Conservation (phyloP, 2,113 vertebrate species). For the Tenebrosternarchus preto region DNA sequence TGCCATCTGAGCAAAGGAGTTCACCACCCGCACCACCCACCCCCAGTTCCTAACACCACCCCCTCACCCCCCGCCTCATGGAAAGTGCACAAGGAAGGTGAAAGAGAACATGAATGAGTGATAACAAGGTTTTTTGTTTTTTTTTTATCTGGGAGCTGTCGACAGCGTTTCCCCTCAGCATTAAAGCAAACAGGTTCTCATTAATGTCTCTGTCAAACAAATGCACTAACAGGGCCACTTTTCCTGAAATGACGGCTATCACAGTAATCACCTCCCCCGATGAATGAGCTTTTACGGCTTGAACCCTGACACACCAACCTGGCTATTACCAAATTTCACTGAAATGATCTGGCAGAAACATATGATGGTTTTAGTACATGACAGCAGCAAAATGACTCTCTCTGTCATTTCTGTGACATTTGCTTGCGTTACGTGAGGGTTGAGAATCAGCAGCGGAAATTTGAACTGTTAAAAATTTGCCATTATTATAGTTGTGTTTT, state of each 20-base stretch:
- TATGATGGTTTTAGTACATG: not conserved
- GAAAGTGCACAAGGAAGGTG: constrained; percentile 2
- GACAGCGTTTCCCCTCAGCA: constrained; percentile 46
- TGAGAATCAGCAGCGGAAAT: not conserved
- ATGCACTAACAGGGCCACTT: constrained; percentile 44
- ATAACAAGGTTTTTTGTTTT: constrained; percentile 56
- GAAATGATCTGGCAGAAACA: constrained; percentile 46
- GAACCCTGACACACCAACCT: constrained; percentile 50
- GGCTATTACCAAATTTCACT: constrained; percentile 51
- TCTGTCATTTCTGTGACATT: constrained; percentile 12
- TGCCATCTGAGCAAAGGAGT: not conserved
- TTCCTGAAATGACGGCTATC: constrained; percentile 60
- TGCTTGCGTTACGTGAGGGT: not conserved
- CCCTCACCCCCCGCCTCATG: too few species aligned
- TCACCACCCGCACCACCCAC: too few species aligned
- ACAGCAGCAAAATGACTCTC: constrained; percentile 16
- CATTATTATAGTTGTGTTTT: not conserved
- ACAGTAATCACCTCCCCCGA: constrained; percentile 57
- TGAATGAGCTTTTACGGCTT: constrained; percentile 48
- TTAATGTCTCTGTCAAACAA: constrained; percentile 56
- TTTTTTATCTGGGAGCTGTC: constrained; percentile 56
- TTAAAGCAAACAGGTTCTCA: constrained; percentile 57
- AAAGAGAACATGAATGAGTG: not conserved
- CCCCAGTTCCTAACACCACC: too few species aligned
- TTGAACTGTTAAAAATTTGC: not conserved